phyloP scores from a whole-genome alignment of 1,140 invertebrate genomes.

The Pogonomyrmex barbatus region DNA sequence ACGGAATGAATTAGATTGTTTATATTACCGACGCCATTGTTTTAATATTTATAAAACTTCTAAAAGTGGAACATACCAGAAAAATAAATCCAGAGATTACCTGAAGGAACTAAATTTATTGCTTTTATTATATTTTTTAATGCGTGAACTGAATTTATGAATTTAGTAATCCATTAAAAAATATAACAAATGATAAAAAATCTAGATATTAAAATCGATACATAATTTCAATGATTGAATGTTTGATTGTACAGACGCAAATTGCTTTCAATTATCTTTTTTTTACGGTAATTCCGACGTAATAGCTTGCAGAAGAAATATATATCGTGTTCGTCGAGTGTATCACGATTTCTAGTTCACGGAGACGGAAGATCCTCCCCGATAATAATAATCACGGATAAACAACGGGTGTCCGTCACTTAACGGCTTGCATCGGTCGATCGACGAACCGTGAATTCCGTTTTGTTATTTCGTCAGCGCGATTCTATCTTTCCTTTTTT shows the following conservation, averaged over 20 bases:
- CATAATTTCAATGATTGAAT: not conserved
- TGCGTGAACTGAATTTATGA: no score
- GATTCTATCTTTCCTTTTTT: not conserved
- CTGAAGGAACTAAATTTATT: not conserved
- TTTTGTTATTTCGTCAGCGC: constrained; percentile 21
- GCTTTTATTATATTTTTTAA: no score
- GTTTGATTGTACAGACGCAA: not conserved
- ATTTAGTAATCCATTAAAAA: no score
- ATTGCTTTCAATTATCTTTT: not conserved
- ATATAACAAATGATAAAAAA: no score
- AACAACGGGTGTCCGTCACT: constrained; percentile 47
- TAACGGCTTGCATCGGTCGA: constrained; percentile 63
- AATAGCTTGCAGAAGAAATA: constrained; percentile 13
- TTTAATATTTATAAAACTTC: not conserved
- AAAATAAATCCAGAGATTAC: not conserved
- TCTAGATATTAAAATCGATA: not conserved
- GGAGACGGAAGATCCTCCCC: constrained; percentile 31
- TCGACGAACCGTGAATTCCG: constrained; percentile 62
- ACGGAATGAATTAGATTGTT: not conserved
- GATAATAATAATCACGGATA: constrained; percentile 63
- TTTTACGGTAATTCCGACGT: not conserved
- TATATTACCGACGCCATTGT: not conserved
- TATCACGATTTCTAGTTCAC: constrained; percentile 42
- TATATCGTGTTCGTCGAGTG: constrained; percentile 35
- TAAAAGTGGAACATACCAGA: not conserved